phyloP scores from a whole-genome alignment of 1,140 invertebrate species.

The Caenorhabditis tropicalis region DNA sequence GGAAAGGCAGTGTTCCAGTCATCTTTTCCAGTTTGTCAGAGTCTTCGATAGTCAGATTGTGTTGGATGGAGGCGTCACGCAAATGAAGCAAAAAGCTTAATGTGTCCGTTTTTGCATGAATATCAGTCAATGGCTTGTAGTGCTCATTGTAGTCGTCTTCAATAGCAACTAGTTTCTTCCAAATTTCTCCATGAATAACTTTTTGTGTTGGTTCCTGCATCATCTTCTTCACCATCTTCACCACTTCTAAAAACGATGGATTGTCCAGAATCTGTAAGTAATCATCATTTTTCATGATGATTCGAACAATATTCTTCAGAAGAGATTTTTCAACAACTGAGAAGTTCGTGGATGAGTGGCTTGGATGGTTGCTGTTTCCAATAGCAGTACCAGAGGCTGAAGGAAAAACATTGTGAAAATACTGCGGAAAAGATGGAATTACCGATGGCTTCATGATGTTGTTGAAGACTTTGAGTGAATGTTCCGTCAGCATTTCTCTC shows the following conservation, averaged over 20 bases:
- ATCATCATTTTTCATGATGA: constrained; percentile 1
- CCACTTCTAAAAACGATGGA: neutral
- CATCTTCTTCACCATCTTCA: neutral
- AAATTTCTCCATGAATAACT: neutral
- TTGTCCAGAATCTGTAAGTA: neutral
- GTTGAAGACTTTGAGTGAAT: too few species aligned
- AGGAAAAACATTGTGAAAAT: too few species aligned
- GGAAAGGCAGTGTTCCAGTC: neutral
- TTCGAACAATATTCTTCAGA: neutral
- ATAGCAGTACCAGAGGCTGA: too few species aligned
- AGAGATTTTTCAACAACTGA: neutral
- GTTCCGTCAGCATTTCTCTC: too few species aligned
- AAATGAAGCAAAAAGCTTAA: neutral
- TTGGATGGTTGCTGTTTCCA: too few species aligned
- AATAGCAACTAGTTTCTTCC: neutral
- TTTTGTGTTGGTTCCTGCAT: neutral
- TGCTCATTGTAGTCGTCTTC: neutral
- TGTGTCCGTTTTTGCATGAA: neutral
- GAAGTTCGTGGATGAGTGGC: too few species aligned
- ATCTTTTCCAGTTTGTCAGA: neutral
- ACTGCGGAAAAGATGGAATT: too few species aligned
- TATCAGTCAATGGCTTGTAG: neutral
- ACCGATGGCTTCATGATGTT: too few species aligned
- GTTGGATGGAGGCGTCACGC: neutral
- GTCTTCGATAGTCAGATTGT: neutral